These are phyloP conservation scores for Pachyramphus minor DNA, from an alignment of 2,113 vertebrate species.

Conservation along the genomic window DNA sequence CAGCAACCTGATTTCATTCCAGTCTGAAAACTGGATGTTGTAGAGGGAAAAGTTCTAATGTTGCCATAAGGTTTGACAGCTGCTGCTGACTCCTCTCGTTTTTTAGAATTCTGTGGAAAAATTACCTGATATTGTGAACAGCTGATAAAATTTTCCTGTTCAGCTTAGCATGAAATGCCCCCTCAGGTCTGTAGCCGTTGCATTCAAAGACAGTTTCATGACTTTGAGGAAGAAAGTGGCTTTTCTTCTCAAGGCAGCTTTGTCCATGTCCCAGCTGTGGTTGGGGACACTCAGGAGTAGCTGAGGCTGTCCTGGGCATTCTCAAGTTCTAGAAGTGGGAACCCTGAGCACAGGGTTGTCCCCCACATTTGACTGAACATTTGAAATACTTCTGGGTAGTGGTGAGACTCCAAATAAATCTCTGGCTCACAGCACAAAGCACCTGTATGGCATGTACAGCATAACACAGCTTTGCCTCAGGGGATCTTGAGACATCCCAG, in stretches of 20 bases:
- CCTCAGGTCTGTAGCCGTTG: not conserved
- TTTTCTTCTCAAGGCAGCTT: not conserved
- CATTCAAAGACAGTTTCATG: not conserved
- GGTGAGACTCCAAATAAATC: not conserved
- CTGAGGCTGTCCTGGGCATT: not conserved
- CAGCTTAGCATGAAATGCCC: not conserved
- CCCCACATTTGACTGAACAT: not conserved
- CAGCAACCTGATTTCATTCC: not conserved
- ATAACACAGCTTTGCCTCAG: not conserved
- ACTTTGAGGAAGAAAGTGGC: not conserved
- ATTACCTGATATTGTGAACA: not conserved
- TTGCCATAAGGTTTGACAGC: not conserved
- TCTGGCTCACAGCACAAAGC: not conserved
- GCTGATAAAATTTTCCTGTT: not conserved
- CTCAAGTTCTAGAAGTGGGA: not conserved
- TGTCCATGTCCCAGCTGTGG: not conserved
- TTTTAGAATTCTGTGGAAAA: not conserved
- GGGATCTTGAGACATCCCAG: not conserved
- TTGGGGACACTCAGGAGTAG: not conserved
- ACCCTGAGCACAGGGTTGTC: not conserved
- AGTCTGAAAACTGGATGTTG: not conserved
- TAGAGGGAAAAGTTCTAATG: not conserved
- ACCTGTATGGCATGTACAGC: not conserved
- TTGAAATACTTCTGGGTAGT: not conserved
- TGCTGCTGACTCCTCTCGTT: not conserved